phyloP scores from a whole-genome alignment of 1,140 invertebrate genomes.

The Eumeta japonica region DNA sequence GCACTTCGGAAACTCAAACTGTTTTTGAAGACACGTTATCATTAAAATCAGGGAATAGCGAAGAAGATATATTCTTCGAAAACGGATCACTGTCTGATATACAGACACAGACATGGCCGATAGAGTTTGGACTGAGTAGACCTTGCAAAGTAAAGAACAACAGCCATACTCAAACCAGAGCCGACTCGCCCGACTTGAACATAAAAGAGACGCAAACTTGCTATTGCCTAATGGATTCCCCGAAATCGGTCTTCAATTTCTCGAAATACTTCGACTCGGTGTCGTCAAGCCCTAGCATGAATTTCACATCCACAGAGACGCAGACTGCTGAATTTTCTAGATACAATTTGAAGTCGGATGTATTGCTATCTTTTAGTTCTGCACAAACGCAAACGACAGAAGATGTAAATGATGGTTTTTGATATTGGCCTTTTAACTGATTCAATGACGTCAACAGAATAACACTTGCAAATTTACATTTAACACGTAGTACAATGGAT shows the following conservation, averaged over 20 bases:
- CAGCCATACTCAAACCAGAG: slow-evolving; percentile 21
- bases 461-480: too few species aligned
- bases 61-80: slow-evolving; percentile 42
- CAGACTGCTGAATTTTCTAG: slow-evolving; percentile 28
- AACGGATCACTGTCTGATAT: slow-evolving; percentile 39
- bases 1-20: slow-evolving; percentile 44
- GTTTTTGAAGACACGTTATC: slow-evolving; percentile 37
- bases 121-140: slow-evolving; percentile 34
- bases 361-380: slow-evolving; percentile 23
- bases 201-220: slow-evolving; percentile 48
- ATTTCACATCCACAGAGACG: slow-evolving; percentile 35
- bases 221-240: slow-evolving; percentile 29
- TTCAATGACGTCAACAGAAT: too few species aligned
- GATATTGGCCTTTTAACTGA: too few species aligned
- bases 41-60: slow-evolving; percentile 31
- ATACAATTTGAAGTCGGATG: slow-evolving; percentile 16
- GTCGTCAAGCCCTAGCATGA: slow-evolving; percentile 23
- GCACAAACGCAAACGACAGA: slow-evolving; percentile 42
- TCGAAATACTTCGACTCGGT: slow-evolving; percentile 23
- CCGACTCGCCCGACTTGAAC: slow-evolving; percentile 27
- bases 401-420: too few species aligned
- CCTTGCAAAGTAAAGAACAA: slow-evolving; percentile 36
- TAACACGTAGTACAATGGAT: too few species aligned
- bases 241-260: slow-evolving; percentile 17
- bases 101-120: slow-evolving; percentile 39